Conservation (phyloP, 2,113 vertebrate genomes). For the Phycodurus eques region DNA sequence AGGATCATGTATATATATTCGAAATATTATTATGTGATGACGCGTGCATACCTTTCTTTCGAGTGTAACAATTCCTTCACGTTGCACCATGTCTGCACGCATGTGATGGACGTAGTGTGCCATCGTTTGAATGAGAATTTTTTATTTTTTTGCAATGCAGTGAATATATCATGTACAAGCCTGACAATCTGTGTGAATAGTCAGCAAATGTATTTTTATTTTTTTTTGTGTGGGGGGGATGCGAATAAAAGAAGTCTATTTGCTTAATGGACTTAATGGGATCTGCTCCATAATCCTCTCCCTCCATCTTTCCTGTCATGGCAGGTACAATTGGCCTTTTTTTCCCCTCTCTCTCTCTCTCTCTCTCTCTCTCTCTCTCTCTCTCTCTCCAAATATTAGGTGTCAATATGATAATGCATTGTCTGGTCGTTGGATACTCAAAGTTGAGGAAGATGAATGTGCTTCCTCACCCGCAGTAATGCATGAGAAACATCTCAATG, state of each 20-base stretch:
- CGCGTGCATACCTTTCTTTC: conserved; percentile 7
- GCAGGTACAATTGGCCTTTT: conserved; percentile 14
- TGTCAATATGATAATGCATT: conserved; percentile 6
- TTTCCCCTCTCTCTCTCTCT: too few species aligned
- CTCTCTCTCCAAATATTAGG: neutral
- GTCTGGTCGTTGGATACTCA: neutral
- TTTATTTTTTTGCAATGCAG: neutral
- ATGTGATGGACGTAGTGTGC: neutral
- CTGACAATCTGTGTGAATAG: neutral
- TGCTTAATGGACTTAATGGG: conserved; percentile 55
- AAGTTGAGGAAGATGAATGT: neutral
- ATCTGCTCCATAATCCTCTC: conserved; percentile 54
- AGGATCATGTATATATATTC: conserved; percentile 11
- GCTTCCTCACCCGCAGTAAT: neutral
- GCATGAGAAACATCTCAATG: conserved; percentile 3
- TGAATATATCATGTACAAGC: neutral
- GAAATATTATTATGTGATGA: neutral
- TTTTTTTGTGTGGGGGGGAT: neutral
- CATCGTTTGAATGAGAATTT: neutral
- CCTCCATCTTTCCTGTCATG: conserved; percentile 13
- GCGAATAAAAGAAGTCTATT: conserved; percentile 25
- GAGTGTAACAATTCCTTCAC: neutral
- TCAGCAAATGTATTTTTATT: conserved; percentile 21
- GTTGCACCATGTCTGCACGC: conserved; percentile 1
- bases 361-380: too few species aligned